Evolutionary conservation across 2,888 invertebrate genomes (phyloP).

Genomic region (Noctua pronuba): DNA sequence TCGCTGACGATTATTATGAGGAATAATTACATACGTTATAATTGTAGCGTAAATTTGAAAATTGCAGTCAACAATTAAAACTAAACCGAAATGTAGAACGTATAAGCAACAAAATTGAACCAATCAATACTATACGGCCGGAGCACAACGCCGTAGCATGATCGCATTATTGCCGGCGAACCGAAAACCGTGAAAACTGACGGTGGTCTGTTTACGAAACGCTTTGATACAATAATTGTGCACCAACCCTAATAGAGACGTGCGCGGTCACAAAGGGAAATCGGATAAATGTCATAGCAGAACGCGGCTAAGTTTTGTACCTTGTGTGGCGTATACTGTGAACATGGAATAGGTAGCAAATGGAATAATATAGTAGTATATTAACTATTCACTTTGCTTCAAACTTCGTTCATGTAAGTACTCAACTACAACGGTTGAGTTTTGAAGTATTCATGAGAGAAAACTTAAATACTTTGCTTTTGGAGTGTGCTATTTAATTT

Average conservation of each 20-base stretch:
- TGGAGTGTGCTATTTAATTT: neutral
- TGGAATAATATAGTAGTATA: slow-evolving; percentile 19
- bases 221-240: slow-evolving; percentile 74
- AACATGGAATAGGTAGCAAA: slow-evolving; percentile 37
- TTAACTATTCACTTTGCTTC: slow-evolving; percentile 25
- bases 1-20: neutral
- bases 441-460: neutral
- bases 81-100: neutral
- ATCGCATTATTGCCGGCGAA: slow-evolving; percentile 53
- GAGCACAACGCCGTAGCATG: slow-evolving; percentile 24
- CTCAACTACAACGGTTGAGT: neutral
- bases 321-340: slow-evolving; percentile 43
- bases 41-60: neutral
- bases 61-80: neutral
- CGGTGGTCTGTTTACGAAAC: slow-evolving; percentile 50
- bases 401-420: neutral
- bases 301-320: slow-evolving; percentile 64
- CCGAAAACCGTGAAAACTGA: slow-evolving; percentile 58
- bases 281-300: slow-evolving; percentile 77
- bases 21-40: neutral
- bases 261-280: slow-evolving; percentile 72
- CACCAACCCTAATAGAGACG: slow-evolving; percentile 70
- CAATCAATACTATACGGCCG: slow-evolving; percentile 49
- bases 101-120: slow-evolving; percentile 7
- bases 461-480: neutral